Evolutionary conservation across 2,113 vertebrate genomes (phyloP).

Genomic region (Ageneiosus marmoratus): DNA sequence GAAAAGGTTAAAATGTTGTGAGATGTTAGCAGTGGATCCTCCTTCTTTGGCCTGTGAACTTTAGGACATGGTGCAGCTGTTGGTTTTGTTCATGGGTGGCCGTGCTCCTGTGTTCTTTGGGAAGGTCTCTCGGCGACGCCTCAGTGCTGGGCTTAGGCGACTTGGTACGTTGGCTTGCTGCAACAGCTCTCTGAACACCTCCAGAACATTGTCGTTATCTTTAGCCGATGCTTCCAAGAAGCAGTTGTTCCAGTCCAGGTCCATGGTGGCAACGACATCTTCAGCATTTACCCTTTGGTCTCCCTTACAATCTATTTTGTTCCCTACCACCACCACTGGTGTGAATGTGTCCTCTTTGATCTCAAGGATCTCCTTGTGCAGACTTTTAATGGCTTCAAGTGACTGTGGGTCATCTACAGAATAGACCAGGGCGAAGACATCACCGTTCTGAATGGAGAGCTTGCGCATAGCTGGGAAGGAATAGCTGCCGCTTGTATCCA

Average conservation of each 20-base stretch:
- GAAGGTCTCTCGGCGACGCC: slow-evolving; percentile 84
- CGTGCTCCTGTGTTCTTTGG: slow-evolving; percentile 75
- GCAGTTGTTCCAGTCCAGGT: slow-evolving; percentile 88
- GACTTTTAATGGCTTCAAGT: slow-evolving; percentile 80
- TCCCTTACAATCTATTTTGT: slow-evolving; percentile 77
- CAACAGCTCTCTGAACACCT: slow-evolving; percentile 87
- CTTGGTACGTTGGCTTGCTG: slow-evolving; percentile 82
- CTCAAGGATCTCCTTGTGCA: slow-evolving; percentile 88
- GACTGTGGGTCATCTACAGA: slow-evolving; percentile 84
- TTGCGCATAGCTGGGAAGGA: slow-evolving; percentile 92
- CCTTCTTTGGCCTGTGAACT: background rate
- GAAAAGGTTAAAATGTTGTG: background rate
- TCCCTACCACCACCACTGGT: slow-evolving; percentile 87
- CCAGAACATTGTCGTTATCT: slow-evolving; percentile 84
- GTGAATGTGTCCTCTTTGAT: slow-evolving; percentile 85
- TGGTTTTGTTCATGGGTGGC: slow-evolving; percentile 92
- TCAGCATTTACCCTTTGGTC: slow-evolving; percentile 74
- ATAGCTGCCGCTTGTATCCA: slow-evolving; percentile 92
- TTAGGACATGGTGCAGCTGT: slow-evolving; percentile 86
- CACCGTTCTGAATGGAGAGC: slow-evolving; percentile 87
- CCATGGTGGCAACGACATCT: slow-evolving; percentile 79
- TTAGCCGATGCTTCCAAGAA: slow-evolving; percentile 87
- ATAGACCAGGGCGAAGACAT: slow-evolving; percentile 86
- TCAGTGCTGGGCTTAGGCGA: slow-evolving; percentile 80
- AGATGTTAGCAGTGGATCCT: background rate